These are phyloP conservation scores for Eciton burchellii DNA, from an alignment of 1,140 invertebrate genomes.

Conservation along the genomic window DNA sequence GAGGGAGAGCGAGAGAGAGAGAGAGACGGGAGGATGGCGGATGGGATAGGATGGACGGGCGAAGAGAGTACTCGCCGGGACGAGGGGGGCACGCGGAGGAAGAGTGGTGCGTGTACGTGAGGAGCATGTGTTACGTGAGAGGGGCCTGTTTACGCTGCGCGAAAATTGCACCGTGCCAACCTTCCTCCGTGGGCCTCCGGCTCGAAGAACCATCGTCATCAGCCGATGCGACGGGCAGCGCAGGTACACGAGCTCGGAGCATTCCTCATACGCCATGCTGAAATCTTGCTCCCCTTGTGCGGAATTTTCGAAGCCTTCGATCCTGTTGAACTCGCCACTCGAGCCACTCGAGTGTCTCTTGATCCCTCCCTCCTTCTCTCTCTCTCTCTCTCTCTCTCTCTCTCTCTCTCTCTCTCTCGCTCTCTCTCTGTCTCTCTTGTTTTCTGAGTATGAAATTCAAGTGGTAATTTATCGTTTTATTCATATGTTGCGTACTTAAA, in stretches of 20 bases:
- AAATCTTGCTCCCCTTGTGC: too few relatives aligned
- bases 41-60: slow-evolving; percentile 55
- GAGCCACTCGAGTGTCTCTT: neutral
- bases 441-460: too few relatives aligned
- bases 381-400: too few relatives aligned
- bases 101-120: slow-evolving; percentile 54
- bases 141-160: slow-evolving; percentile 54
- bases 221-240: neutral
- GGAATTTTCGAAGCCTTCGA: neutral
- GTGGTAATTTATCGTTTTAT: too few relatives aligned
- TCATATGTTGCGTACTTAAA: too few relatives aligned
- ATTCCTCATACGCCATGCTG: neutral
- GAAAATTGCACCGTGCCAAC: slow-evolving; percentile 61
- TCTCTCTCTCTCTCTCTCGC: too few relatives aligned
- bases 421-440: too few relatives aligned
- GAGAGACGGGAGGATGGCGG: neutral
- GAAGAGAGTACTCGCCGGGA: slow-evolving; percentile 32
- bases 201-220: slow-evolving; percentile 54
- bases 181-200: slow-evolving; percentile 26
- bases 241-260: slow-evolving; percentile 36
- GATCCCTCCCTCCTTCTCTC: too few relatives aligned
- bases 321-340: neutral
- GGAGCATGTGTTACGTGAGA: slow-evolving; percentile 69
- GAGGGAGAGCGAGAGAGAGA: neutral
- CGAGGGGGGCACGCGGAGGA: slow-evolving; percentile 50